Percentiles rank a stretch among this genome's conserved stretches.
These are phyloP conservation scores for Trinorchestia longiramus DNA, from an alignment of 1,140 invertebrate species.

Conservation along the genomic window DNA sequence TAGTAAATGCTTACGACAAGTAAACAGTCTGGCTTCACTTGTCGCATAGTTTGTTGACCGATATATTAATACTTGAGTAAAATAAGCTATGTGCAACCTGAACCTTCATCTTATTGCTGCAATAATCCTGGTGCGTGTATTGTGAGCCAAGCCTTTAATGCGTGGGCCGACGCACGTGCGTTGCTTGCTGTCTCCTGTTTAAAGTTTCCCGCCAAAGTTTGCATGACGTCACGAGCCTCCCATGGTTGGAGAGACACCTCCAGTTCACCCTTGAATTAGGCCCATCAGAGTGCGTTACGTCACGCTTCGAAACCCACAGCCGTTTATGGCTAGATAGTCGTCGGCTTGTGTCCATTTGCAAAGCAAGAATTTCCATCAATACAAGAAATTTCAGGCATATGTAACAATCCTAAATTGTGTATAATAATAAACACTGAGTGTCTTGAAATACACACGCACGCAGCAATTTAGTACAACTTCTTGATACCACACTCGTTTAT, in stretches of 20 bases:
- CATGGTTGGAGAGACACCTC: neutral
- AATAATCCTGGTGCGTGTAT: neutral
- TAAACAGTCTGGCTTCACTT: too few species aligned
- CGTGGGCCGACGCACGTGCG: conserved; percentile 38
- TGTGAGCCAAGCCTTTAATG: neutral
- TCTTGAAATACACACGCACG: too few species aligned
- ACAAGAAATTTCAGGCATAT: too few species aligned
- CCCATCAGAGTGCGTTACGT: neutral
- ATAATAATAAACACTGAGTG: too few species aligned
- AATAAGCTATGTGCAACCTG: too few species aligned
- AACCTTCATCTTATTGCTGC: too few species aligned
- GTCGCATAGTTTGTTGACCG: too few species aligned
- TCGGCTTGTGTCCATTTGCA: neutral
- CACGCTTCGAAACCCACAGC: neutral
- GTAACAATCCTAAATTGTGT: too few species aligned
- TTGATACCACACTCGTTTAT: too few species aligned
- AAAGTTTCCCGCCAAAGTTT: conserved; percentile 42
- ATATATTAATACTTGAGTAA: too few species aligned
- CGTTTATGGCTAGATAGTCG: neutral
- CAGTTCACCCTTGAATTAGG: neutral
- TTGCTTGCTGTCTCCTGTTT: conserved; percentile 7
- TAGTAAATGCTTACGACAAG: too few species aligned
- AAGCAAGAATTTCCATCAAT: neutral
- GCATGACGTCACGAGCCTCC: conserved; percentile 1
- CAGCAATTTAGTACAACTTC: too few species aligned